phyloP scores from a whole-genome alignment of 2,797 vertebrate species.

The Australoheros facetus region DNA sequence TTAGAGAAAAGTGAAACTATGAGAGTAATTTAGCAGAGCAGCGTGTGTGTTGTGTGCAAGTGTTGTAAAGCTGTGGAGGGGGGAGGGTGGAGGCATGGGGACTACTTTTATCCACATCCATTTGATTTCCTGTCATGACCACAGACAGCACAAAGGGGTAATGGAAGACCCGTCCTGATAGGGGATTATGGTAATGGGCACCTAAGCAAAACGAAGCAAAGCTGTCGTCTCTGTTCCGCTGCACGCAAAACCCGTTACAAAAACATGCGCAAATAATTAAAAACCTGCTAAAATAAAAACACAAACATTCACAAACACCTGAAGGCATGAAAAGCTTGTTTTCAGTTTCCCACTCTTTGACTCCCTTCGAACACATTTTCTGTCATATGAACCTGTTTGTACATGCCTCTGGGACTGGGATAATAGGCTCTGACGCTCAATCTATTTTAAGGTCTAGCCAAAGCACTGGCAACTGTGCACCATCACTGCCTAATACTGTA shows the following conservation, averaged over 20 bases:
- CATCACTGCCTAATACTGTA: conserved; percentile 58
- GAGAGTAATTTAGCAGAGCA: conserved; percentile 64
- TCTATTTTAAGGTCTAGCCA: conserved; percentile 66
- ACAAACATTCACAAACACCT: conserved; percentile 49
- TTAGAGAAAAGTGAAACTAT: conserved; percentile 70
- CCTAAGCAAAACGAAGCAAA: conserved; percentile 55
- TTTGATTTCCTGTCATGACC: conserved; percentile 73
- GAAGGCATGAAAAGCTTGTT: conserved; percentile 20
- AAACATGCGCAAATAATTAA: conserved; percentile 18
- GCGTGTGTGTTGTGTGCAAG: conserved; percentile 32
- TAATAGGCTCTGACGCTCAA: conserved; percentile 68
- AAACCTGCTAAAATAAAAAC: conserved; percentile 8
- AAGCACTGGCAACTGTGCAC: conserved; percentile 56
- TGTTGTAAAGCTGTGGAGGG: conserved; percentile 39
- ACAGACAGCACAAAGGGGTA: conserved; percentile 65
- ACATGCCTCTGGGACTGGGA: conserved; percentile 55
- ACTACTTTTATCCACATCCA: conserved; percentile 67
- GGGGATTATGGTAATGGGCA: conserved; percentile 71
- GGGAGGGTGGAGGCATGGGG: conserved; percentile 21
- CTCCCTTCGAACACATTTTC: conserved; percentile 30
- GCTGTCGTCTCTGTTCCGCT: conserved; percentile 12
- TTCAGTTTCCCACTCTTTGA: conserved; percentile 27
- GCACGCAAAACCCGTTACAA: conserved; percentile 21
- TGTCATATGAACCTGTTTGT: conserved; percentile 56
- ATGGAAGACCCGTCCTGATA: conserved; percentile 51